A percentile compares a stretch with the other conserved stretches of the same genome.
These are phyloP conservation scores for Chelidonichthys spinosus DNA, from an alignment of 2,797 vertebrate genomes.

Conservation along the genomic window DNA sequence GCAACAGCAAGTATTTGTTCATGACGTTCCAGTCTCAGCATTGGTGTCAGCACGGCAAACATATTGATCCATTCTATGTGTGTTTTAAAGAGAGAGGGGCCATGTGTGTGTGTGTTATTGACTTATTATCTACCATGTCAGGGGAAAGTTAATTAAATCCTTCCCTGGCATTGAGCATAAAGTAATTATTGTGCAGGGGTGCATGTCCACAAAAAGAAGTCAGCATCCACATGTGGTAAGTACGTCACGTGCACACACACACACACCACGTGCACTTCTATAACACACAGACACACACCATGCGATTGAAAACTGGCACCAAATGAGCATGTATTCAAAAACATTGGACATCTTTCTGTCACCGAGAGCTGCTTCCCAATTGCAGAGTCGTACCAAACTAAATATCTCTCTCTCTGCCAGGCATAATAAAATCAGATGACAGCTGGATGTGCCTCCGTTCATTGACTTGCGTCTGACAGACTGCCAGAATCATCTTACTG, in stretches of 20 bases:
- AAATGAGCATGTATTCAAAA: conserved; percentile 4
- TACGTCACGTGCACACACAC: conserved; percentile 25
- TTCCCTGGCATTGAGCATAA: conserved; percentile 50
- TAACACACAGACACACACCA: background rate
- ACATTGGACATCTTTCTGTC: background rate
- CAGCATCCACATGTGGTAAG: conserved; percentile 32
- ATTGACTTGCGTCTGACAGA: conserved; percentile 58
- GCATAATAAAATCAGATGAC: conserved; percentile 40
- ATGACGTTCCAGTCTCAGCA: conserved; percentile 27
- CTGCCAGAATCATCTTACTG: conserved; percentile 60
- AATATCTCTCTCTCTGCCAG: conserved; percentile 10
- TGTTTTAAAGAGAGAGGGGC: conserved; percentile 14
- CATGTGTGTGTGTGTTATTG: conserved; percentile 43
- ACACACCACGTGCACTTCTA: background rate
- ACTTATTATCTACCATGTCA: conserved; percentile 64
- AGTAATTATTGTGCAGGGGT: conserved; percentile 75
- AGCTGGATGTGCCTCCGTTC: conserved; percentile 23
- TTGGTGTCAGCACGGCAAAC: conserved; percentile 37
- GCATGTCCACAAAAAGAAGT: conserved; percentile 37
- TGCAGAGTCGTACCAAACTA: conserved; percentile 11
- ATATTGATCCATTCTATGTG: conserved; percentile 52
- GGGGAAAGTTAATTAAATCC: conserved; percentile 79
- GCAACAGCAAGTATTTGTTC: conserved; percentile 43
- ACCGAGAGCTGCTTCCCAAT: background rate
- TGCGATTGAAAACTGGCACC: background rate